Base-by-base conservation (phyloP, 2,113 vertebrate species). In the Tetraodon nigroviridis region DNA sequence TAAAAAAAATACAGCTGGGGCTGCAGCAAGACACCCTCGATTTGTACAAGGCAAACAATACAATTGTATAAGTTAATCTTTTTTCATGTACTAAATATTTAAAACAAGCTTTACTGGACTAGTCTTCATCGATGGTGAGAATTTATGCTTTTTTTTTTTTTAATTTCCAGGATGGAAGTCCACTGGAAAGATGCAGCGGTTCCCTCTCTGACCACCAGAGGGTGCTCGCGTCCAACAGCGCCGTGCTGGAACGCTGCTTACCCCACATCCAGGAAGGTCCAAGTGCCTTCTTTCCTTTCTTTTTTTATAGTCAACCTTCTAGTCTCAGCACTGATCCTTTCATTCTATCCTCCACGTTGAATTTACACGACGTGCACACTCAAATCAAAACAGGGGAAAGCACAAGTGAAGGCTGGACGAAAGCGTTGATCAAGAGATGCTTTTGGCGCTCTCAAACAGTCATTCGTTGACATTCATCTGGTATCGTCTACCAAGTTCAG, bases 1-100 rank as follows among this genome's bases (percentile, higher is more conserved):
- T 20, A 15, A 37, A 37, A 58, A 42, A 52, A 17, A 41, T 1
- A 80, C 67, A 72, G 20, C 10, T 4, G 73, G 72, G 58, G 71
- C 62, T 45, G 54, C 80, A 73, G 64, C 62, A 61, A 74, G 24
- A 63, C 81, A 78, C 85, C 84, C 55, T 71, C 42, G 67, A 70
- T 64, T 86, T 87, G 76, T 83, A 89, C 90, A 91, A 91, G 87
- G 84, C 87, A 89, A 90, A 91, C 89, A 86, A 90, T 85, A 90
- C 86, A 82, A 73, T 76, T 88, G 85, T 80, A 81, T 78, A 82
- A 57, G 58, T 82, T 73, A 55, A 65, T 74, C 69, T 80, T 78
- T 80, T 45, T 87, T 83, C 86, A 89, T 88, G 88, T 85, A 88
- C 87, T 89, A 90, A 87, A 89, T 89, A 88, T 86, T 90, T 83